Base-by-base conservation (phyloP, 2,888 invertebrate species). In the Mythimna ferrago region DNA sequence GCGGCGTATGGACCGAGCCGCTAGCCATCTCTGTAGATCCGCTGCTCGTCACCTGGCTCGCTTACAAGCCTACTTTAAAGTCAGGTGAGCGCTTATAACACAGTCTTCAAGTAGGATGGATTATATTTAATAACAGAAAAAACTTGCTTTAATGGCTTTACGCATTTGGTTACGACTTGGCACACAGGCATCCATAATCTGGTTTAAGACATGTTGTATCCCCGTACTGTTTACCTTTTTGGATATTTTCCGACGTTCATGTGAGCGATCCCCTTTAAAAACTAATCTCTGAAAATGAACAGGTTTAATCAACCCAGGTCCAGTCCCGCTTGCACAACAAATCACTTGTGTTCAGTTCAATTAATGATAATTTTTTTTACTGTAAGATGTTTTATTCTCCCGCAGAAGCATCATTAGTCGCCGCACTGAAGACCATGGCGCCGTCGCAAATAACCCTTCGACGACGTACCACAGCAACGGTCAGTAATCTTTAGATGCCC, bases 11-110 rank as follows among this genome's bases (percentile, higher is more conserved):
- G 93, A 85, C 92, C 3, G 93, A 94, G 67, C 91, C 94, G 0
- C 86, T 89, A 0, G 93, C 93, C 0, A 14, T 93, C 5, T 89
- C 92, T 51, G 87, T 97, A 1, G 98, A 98, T 90, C 98, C 98
- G 0, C 91, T 98, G n/a, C 89, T 98, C 16, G 95, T 97, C 66
- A 94, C 96, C 57, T 98, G 97, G 97, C 90, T 98, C n/a, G 93
- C 97, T 1, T 98, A 98, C 90, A 92, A 93, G 32, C 94, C 95
- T 0, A 77, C 81, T 6, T 1, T 88, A 1, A 89, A 84, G 58
- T 66, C 73, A 70, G 91, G 94, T 94, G 53, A 78, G 83, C 79
- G 65, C 58, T 56, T 9, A 21, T 16, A 21, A 44, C 11, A 16
- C 14, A 14, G n/a, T 35, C 6, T 26, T 16, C 53, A 53, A 32